Percentiles rank a stretch among this genome's conserved stretches.
These are phyloP conservation scores for Tanypteryx hageni DNA, from an alignment of 2,888 invertebrate species.

Conservation along the genomic window DNA sequence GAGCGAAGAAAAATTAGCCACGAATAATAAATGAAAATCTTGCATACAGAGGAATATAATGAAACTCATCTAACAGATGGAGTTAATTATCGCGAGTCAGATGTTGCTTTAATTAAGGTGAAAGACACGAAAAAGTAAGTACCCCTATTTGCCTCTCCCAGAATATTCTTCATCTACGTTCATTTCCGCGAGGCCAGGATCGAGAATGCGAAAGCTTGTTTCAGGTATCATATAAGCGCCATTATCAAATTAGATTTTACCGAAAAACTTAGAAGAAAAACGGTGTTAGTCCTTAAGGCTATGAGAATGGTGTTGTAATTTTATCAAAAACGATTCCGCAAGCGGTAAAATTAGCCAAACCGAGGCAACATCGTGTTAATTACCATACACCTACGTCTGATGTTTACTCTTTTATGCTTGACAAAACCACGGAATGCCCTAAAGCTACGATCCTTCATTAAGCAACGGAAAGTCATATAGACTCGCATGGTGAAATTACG, in stretches of 20 bases:
- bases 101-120: not conserved
- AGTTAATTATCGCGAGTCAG: not conserved
- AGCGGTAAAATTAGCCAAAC: not conserved
- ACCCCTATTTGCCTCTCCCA: not conserved
- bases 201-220: not conserved
- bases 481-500: not conserved
- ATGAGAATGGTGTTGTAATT: not conserved
- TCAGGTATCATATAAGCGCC: not conserved
- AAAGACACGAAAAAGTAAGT: not conserved
- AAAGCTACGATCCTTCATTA: not conserved
- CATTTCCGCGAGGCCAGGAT: not conserved
- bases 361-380: not conserved
- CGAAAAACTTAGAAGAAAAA: not conserved
- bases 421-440: not conserved
- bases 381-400: not conserved
- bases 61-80: constrained; percentile 3
- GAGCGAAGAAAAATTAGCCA: too few species aligned
- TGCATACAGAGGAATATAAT: not conserved
- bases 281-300: not conserved
- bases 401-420: not conserved
- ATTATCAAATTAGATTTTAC: not conserved
- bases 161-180: not conserved
- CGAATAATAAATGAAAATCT: not conserved
- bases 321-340: not conserved
- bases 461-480: not conserved